These are phyloP conservation scores for Papilio gigon DNA, from an alignment of 2,888 invertebrate species.

Conservation along the genomic window DNA sequence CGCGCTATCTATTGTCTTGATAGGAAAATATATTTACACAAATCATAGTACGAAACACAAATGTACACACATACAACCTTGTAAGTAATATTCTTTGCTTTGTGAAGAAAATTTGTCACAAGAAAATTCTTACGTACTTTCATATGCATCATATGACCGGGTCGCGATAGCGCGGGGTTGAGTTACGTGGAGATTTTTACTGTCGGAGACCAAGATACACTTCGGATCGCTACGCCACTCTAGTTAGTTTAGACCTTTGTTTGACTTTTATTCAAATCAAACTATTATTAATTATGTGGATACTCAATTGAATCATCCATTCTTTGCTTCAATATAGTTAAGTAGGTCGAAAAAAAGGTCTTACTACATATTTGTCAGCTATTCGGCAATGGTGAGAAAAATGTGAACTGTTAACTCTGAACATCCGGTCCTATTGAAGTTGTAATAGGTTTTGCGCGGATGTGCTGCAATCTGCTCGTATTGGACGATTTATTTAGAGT, in stretches of 20 bases:
- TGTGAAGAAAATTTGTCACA: no score
- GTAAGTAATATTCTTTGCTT: neutral
- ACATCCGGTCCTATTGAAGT: constrained; percentile 36
- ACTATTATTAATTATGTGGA: no score
- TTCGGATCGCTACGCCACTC: no score
- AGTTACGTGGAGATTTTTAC: no score
- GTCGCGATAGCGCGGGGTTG: no score
- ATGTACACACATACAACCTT: neutral
- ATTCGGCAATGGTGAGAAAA: constrained; percentile 24
- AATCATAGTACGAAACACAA: neutral
- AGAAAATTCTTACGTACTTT: no score
- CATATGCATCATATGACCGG: no score
- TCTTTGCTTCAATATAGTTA: neutral
- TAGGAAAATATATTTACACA: neutral
- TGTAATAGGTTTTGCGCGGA: constrained; percentile 32
- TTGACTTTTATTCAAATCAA: no score
- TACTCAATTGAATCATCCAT: neutral
- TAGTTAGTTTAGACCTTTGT: no score
- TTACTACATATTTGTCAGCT: neutral
- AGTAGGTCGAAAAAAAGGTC: neutral
- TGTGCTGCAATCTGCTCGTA: constrained; percentile 32
- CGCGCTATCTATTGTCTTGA: constrained; percentile 25
- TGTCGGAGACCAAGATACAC: no score
- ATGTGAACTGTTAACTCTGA: constrained; percentile 29
- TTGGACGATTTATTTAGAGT: constrained; percentile 38